Conservation (phyloP, 2,113 vertebrate species). For the Xyrauchen texanus region DNA sequence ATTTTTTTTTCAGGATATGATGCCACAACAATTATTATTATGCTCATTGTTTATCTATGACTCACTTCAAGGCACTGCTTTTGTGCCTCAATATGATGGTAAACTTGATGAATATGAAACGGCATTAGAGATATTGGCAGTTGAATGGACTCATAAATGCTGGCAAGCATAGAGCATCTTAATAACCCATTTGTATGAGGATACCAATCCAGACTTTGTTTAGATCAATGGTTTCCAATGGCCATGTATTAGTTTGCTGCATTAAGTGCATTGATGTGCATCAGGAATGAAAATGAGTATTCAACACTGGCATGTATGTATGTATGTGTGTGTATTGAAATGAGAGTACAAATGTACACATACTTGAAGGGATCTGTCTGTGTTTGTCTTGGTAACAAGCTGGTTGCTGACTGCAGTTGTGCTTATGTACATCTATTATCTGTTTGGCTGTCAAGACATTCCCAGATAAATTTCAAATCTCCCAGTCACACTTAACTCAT, state of each 20-base stretch:
- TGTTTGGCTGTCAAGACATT: constrained; percentile 22
- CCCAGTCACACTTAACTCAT: neutral
- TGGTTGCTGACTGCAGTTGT: constrained; percentile 10
- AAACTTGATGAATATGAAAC: constrained; percentile 36
- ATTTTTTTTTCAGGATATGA: neutral
- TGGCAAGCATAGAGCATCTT: constrained; percentile 39
- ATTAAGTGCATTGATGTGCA: neutral
- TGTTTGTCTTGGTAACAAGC: constrained; percentile 1
- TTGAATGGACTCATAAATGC: constrained; percentile 39
- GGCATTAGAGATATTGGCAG: constrained; percentile 22
- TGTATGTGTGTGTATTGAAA: neutral
- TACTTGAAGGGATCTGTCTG: neutral
- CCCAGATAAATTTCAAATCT: constrained; percentile 18
- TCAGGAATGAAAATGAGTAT: too few species aligned
- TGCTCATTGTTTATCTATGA: constrained; percentile 7
- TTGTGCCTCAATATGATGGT: constrained; percentile 16
- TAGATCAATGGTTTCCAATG: constrained; percentile 21
- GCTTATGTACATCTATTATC: neutral
- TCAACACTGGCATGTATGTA: neutral
- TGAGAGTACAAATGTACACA: neutral
- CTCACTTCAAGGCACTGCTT: constrained; percentile 11
- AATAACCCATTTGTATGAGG: constrained; percentile 41
- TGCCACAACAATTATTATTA: constrained; percentile 5
- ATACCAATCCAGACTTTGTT: constrained; percentile 28
- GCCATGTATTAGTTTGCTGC: constrained; percentile 22